Conservation (phyloP, 2,113 vertebrate species). For the Phrynosoma blainvillii region DNA sequence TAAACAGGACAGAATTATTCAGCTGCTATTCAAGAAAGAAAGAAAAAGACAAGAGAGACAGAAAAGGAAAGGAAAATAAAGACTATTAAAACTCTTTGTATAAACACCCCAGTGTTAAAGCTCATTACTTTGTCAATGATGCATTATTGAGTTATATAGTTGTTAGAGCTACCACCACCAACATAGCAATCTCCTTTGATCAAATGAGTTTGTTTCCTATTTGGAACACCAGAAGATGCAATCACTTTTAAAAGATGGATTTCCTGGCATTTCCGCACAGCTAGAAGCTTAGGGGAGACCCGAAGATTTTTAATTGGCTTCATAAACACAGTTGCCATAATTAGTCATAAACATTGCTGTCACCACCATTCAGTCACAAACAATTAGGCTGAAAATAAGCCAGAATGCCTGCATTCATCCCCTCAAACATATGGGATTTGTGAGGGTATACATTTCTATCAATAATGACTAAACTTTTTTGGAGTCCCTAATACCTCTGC, state of each 20-base stretch:
- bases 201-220: constrained; percentile 24
- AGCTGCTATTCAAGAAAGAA: background rate
- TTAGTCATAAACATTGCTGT: constrained; percentile 21
- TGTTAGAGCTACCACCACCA: background rate
- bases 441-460: background rate
- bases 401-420: background rate
- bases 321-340: background rate
- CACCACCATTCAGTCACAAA: background rate
- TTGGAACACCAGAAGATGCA: background rate
- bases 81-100: background rate
- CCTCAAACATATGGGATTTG: background rate
- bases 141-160: background rate
- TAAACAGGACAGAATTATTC: too few relatives aligned
- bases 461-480: background rate
- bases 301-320: background rate
- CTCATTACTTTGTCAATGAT: constrained; percentile 15
- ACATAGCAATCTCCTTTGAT: constrained; percentile 22
- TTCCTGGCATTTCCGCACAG: constrained; percentile 30
- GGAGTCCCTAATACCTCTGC: background rate
- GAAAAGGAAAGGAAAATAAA: background rate
- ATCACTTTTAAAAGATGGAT: constrained; percentile 28
- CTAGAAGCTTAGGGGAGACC: background rate
- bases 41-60: background rate
- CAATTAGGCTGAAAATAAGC: constrained; percentile 3
- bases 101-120: background rate